phyloP scores from a whole-genome alignment of 2,888 invertebrate species.

The Apamea sordens region DNA sequence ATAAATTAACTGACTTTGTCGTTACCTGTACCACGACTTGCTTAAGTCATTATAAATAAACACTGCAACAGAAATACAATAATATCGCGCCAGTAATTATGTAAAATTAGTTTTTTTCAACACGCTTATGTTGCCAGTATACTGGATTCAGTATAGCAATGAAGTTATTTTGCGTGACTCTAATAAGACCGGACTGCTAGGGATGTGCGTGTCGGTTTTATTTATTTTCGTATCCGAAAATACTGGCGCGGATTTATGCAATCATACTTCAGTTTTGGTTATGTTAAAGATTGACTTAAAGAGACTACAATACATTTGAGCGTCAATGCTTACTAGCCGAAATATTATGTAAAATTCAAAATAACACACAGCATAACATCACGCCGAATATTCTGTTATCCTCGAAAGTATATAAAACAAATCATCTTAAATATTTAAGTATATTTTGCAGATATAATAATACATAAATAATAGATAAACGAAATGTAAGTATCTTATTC shows the following conservation, averaged over 20 bases:
- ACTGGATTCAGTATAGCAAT: slow-evolving; percentile 65
- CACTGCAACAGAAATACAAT: slow-evolving; percentile 57
- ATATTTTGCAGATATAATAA: no score
- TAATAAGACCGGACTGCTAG: slow-evolving; percentile 60
- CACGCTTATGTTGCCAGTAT: slow-evolving; percentile 38
- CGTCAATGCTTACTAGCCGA: background rate
- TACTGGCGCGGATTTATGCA: background rate
- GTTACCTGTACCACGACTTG: slow-evolving; percentile 31
- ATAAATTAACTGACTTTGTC: background rate
- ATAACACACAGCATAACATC: background rate
- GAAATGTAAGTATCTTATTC: no score
- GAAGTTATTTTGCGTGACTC: slow-evolving; percentile 80
- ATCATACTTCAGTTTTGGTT: background rate
- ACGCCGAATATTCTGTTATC: background rate
- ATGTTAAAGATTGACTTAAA: background rate
- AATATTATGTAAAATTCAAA: background rate
- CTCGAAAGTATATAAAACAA: no score
- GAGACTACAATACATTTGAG: background rate
- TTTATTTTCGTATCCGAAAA: slow-evolving; percentile 11
- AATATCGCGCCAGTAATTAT: slow-evolving; percentile 59
- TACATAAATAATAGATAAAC: no score
- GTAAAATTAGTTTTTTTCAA: slow-evolving; percentile 66
- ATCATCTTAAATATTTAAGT: no score
- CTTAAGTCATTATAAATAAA: slow-evolving; percentile 64
- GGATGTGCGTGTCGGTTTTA: slow-evolving; percentile 34